A percentile compares a stretch with the other conserved stretches of the same genome.
Conservation (phyloP, 1,140 invertebrate species). For the Zophobas atratus region DNA sequence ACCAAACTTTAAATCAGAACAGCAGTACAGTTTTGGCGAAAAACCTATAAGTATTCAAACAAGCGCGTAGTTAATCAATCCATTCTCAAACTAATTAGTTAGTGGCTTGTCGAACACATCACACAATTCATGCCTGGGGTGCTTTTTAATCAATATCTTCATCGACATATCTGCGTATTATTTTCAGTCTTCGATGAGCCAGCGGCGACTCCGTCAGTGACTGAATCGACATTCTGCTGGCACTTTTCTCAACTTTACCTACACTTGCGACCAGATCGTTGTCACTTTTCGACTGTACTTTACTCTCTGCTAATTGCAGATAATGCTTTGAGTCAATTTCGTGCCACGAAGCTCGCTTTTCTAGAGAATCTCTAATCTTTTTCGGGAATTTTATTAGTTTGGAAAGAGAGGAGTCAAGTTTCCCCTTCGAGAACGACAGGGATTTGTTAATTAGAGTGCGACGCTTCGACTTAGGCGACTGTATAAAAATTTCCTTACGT, state of each 20-base stretch:
- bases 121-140: slow-evolving; percentile 46
- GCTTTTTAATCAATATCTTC: slow-evolving; percentile 55
- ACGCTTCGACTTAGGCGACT: slow-evolving; percentile 63
- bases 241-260: slow-evolving; percentile 17
- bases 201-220: slow-evolving; percentile 56
- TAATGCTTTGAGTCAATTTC: slow-evolving; percentile 38
- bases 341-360: slow-evolving; percentile 53
- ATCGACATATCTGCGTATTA: slow-evolving; percentile 59
- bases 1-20: slow-evolving; percentile 26
- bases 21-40: slow-evolving; percentile 1
- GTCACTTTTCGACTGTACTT: slow-evolving; percentile 56
- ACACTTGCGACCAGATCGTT: slow-evolving; percentile 47
- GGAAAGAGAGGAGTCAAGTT: slow-evolving; percentile 48
- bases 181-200: slow-evolving; percentile 58
- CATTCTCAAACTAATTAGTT: background rate
- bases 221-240: slow-evolving; percentile 54
- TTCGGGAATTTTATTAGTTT: slow-evolving; percentile 58
- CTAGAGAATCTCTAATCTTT: slow-evolving; percentile 53
- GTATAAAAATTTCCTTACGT: slow-evolving; percentile 59
- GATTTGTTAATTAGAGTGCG: slow-evolving; percentile 20
- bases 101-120: slow-evolving; percentile 7
- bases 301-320: slow-evolving; percentile 39
- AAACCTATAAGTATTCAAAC: background rate
- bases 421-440: slow-evolving; percentile 41
- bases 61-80: slow-evolving; percentile 21